phyloP scores from a whole-genome alignment of 1,140 invertebrate genomes.

The Drosophila arizonae region DNA sequence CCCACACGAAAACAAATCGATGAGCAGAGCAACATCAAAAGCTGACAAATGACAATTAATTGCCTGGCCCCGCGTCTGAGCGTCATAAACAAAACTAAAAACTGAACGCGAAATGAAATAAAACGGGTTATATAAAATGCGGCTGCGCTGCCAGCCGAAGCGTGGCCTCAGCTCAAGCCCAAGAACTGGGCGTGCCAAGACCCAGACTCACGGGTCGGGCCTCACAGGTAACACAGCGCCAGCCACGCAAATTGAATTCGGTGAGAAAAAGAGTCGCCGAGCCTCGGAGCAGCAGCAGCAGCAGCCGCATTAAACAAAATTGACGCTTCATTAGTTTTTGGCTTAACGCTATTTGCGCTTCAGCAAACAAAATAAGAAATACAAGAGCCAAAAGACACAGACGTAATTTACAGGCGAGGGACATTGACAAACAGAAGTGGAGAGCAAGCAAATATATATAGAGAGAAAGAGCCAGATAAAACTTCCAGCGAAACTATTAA shows the following conservation, averaged over 20 bases:
- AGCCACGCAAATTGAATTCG: conserved; percentile 72
- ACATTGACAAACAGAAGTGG: background rate
- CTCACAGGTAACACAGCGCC: conserved; percentile 13
- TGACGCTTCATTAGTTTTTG: conserved; percentile 70
- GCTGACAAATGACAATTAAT: conserved; percentile 78
- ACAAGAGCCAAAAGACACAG: conserved; percentile 10
- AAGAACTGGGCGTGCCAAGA: conserved; percentile 61
- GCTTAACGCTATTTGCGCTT: conserved; percentile 50
- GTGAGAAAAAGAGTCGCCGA: conserved; percentile 61
- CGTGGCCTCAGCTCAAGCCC: conserved; percentile 27
- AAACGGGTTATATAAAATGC: conserved; percentile 66
- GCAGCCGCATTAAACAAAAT: conserved; percentile 31
- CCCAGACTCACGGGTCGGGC: conserved; percentile 18
- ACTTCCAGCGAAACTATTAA: background rate
- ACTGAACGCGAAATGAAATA: conserved; percentile 7
- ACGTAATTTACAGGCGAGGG: conserved; percentile 1
- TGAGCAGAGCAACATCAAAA: conserved; percentile 34
- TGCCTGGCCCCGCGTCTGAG: conserved; percentile 63
- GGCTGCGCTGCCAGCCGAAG: conserved; percentile 26
- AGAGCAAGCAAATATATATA: too few relatives aligned
- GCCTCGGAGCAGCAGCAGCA: background rate
- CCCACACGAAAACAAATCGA: background rate
- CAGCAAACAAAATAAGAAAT: conserved; percentile 26
- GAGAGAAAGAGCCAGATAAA: too few relatives aligned
- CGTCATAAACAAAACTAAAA: conserved; percentile 5